phyloP scores from a whole-genome alignment of 2,113 vertebrate genomes.

The Scortum barcoo region DNA sequence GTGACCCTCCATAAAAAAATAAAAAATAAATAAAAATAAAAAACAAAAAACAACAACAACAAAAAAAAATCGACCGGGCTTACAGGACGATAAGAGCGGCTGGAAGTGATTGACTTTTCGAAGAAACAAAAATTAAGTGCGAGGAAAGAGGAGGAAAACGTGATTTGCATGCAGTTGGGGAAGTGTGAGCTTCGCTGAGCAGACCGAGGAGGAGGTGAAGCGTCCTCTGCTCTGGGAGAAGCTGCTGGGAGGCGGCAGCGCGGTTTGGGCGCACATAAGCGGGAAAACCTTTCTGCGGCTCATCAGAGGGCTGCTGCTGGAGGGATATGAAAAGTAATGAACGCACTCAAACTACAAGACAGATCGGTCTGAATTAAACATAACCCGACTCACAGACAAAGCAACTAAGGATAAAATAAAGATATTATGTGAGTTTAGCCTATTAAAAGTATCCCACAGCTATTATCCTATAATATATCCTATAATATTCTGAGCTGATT shows the following conservation, averaged over 20 bases:
- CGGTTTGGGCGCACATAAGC: conserved; percentile 83
- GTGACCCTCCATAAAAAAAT: conserved; percentile 76
- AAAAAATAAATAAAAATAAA: too few species aligned
- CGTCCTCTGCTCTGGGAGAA: conserved; percentile 67
- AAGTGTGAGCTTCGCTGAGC: conserved; percentile 74
- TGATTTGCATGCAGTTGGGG: conserved; percentile 75
- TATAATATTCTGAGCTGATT: not conserved
- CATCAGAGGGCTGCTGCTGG: conserved; percentile 45
- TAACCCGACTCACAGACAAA: accelerated
- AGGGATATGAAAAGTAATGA: not conserved
- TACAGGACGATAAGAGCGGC: conserved; percentile 56
- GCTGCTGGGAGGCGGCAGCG: conserved; percentile 84
- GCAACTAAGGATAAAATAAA: not conserved
- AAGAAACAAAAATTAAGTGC: conserved; percentile 55
- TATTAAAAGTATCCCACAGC: not conserved
- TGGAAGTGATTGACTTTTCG: conserved; percentile 69
- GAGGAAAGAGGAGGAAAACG: conserved; percentile 52
- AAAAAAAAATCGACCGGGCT: conserved; percentile 49
- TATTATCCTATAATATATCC: not conserved
- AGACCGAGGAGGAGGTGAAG: conserved; percentile 72
- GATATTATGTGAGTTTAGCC: not conserved
- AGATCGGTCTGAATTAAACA: not conserved
- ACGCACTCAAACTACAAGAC: not conserved
- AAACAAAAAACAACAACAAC: conserved; percentile 48
- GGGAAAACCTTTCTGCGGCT: conserved; percentile 80